These are phyloP conservation scores for Rutpela maculata DNA, from an alignment of 2,888 invertebrate genomes.

Conservation along the genomic window DNA sequence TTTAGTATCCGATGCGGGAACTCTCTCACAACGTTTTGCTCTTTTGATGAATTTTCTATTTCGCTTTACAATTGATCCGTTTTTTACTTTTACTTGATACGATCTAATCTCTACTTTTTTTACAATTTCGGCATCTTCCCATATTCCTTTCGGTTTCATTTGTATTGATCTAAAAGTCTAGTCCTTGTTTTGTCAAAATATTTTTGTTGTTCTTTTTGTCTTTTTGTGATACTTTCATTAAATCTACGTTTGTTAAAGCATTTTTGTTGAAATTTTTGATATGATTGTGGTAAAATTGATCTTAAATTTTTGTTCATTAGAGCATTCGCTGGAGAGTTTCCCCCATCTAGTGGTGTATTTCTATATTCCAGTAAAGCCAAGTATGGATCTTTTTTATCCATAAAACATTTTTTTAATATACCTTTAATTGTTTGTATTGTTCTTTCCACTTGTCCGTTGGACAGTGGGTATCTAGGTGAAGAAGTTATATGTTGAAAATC, in stretches of 20 bases:
- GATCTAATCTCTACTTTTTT: slow-evolving; percentile 24
- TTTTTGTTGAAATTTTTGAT: slow-evolving; percentile 33
- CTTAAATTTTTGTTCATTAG: slow-evolving; percentile 57
- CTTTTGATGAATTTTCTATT: too few species aligned
- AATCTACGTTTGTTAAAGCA: slow-evolving; percentile 27
- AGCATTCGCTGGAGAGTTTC: slow-evolving; percentile 54
- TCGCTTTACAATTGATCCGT: too few species aligned
- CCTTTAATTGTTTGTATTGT: too few species aligned
- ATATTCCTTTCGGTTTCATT: background rate
- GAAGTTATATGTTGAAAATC: too few species aligned
- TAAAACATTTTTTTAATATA: too few species aligned
- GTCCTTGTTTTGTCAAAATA: background rate
- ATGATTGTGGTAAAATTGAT: slow-evolving; percentile 31
- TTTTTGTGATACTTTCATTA: slow-evolving; percentile 7
- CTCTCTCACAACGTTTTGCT: too few species aligned
- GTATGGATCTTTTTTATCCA: too few species aligned
- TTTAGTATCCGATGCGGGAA: too few species aligned
- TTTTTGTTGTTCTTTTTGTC: background rate
- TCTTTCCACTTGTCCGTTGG: too few species aligned
- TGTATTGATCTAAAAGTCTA: background rate
- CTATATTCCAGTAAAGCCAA: too few species aligned
- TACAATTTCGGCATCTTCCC: slow-evolving; percentile 30
- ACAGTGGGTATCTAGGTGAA: too few species aligned
- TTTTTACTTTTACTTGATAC: too few species aligned
- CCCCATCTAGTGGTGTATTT: slow-evolving; percentile 53